A percentile compares a stretch with the other conserved stretches of the same genome.
phyloP scores from a whole-genome alignment of 2,113 vertebrate species.

The Coturnix japonica region DNA sequence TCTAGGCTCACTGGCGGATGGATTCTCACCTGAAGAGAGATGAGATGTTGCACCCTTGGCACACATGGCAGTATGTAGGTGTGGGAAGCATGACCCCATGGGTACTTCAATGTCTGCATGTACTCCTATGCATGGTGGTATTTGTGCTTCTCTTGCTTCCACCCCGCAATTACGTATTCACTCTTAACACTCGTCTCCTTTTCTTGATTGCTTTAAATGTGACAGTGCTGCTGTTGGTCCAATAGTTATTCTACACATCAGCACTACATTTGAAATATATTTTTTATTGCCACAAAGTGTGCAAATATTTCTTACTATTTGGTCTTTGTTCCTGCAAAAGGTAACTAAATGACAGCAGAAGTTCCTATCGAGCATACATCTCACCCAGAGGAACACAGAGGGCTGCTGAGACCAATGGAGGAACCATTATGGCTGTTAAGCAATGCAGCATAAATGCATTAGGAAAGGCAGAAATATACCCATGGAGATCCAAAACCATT shows the following conservation, averaged over 20 bases:
- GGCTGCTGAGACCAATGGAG: background rate
- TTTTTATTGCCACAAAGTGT: conserved; percentile 32
- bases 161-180: background rate
- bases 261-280: background rate
- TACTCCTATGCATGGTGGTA: background rate
- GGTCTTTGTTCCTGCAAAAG: background rate
- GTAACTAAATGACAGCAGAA: background rate
- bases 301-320: background rate
- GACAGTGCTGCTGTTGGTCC: background rate
- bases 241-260: background rate
- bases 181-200: background rate
- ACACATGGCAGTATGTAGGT: background rate
- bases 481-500: background rate
- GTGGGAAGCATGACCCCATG: background rate
- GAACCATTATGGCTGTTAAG: background rate
- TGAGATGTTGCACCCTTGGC: background rate
- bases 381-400: background rate
- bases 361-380: background rate
- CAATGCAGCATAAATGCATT: background rate
- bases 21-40: background rate
- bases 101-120: conserved; percentile 12
- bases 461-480: conserved; percentile 12
- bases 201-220: background rate
- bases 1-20: background rate
- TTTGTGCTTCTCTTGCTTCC: background rate